A percentile compares a stretch with the other conserved stretches of the same genome.
phyloP scores from a whole-genome alignment of 2,113 vertebrate genomes.

The Acrocephalus arundinaceus region DNA sequence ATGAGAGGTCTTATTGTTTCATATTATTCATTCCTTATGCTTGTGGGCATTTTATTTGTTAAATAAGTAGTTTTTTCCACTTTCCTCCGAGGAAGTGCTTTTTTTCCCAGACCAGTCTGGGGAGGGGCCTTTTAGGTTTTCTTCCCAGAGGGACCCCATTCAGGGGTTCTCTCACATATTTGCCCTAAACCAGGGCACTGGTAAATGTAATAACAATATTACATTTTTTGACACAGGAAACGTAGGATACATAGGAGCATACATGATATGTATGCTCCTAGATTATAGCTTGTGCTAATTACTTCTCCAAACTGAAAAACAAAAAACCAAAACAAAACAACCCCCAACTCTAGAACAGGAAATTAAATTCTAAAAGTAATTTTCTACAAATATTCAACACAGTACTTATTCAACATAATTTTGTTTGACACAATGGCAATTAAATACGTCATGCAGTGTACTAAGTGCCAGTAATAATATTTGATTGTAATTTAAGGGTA shows the following conservation, averaged over 20 bases:
- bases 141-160: too few species aligned
- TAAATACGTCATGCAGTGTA: constrained; percentile 47
- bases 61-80: too few species aligned
- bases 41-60: too few species aligned
- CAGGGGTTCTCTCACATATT: too few species aligned
- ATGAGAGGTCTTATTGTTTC: too few species aligned
- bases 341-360: not conserved
- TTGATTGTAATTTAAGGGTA: constrained; percentile 33
- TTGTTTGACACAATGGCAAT: constrained; percentile 58
- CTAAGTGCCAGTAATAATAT: constrained; percentile 3
- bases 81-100: too few species aligned
- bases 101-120: too few species aligned
- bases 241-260: not conserved
- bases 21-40: too few species aligned
- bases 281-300: constrained; percentile 25
- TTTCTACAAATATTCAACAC: constrained; percentile 43
- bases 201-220: not conserved
- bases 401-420: constrained; percentile 54
- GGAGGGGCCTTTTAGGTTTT: too few species aligned
- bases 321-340: not conserved
- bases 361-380: constrained; percentile 52
- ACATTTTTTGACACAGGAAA: not conserved
- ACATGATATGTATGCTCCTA: not conserved
- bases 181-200: too few species aligned
- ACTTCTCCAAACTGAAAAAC: not conserved